Evolutionary conservation across 2,797 vertebrate species (phyloP), one percentile per base, ranked within the genome.

Genomic region (Pteropus rufus): DNA sequence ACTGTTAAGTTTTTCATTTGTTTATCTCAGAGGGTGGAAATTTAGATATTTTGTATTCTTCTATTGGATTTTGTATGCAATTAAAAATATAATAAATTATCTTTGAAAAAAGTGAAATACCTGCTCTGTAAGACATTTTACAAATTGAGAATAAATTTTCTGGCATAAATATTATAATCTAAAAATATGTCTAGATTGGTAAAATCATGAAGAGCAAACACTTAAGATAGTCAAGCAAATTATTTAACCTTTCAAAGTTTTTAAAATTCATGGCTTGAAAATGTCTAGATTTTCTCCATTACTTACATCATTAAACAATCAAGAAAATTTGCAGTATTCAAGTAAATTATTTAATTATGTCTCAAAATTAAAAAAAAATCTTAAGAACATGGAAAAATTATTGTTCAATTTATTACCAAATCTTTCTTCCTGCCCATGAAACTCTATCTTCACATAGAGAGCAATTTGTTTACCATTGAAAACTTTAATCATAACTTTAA

Each of bases 201-300:
- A 46, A 83, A 79, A 64, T 89, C 52, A 85, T 62, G 46, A 93
- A 91, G 69, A 41, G 1, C 39, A 93, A 72, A 76, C 9, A 75
- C 77, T 83, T 41, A 91, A 95, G 15, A 95, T 16, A 65, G 11
- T 54, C 24, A 95, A 76, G 31, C 31, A 93, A 36, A 65, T 76
- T 83, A 93, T 64, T 83, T 70, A 65, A 60, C 56, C n/a, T 95
- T 58, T 39, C 75, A 92, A 94, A 67, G 12, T 4, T 72, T 96
- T 89, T 18, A 86, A 46, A 84, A 58, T 49, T 14, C n/a, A 24
- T 46, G 49, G 90, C 56, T 79, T 87, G 39, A 89, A 92, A 83
- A 93, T 90, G 15, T 26, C 64, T 84, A 39, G n/a, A 80, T 92
- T 91, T 95, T 67, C 60, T 79, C 31, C 62, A 73, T 69, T 73